These are phyloP conservation scores for Ardeotis arabs DNA, from an alignment of 2,113 vertebrate species.

Conservation along the genomic window DNA sequence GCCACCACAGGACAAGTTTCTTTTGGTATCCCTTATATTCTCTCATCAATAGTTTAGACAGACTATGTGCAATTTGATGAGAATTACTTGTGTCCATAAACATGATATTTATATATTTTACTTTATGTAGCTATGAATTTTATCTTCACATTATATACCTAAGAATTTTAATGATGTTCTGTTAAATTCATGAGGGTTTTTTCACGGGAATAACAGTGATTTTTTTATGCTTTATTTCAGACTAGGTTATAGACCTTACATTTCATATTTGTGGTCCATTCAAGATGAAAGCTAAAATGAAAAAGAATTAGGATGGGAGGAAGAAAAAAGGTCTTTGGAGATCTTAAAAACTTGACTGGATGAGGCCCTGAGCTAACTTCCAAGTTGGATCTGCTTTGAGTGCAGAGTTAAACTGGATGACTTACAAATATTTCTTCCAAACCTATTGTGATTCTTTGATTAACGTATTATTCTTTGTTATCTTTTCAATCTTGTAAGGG, in stretches of 20 bases:
- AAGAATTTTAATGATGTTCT: neutral
- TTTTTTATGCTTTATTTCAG: neutral
- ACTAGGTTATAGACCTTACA: neutral
- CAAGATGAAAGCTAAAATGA: neutral
- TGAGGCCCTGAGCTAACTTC: neutral
- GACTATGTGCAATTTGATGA: neutral
- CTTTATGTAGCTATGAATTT: neutral
- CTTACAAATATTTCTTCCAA: neutral
- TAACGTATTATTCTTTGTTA: neutral
- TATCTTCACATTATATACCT: neutral
- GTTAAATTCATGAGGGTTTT: neutral
- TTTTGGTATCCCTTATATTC: neutral
- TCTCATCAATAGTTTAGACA: neutral
- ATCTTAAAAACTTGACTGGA: neutral
- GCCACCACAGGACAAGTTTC: neutral
- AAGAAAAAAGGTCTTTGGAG: neutral
- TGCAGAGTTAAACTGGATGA: neutral
- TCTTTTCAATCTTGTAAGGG: neutral
- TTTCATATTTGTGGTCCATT: neutral
- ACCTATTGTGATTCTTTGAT: neutral
- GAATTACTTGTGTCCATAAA: neutral
- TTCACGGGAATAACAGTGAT: neutral
- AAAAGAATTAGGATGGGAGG: neutral
- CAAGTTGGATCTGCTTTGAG: neutral
- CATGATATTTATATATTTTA: neutral